These are phyloP conservation scores for Neoniphon sammara DNA, from an alignment of 2,797 vertebrate species.

Conservation along the genomic window DNA sequence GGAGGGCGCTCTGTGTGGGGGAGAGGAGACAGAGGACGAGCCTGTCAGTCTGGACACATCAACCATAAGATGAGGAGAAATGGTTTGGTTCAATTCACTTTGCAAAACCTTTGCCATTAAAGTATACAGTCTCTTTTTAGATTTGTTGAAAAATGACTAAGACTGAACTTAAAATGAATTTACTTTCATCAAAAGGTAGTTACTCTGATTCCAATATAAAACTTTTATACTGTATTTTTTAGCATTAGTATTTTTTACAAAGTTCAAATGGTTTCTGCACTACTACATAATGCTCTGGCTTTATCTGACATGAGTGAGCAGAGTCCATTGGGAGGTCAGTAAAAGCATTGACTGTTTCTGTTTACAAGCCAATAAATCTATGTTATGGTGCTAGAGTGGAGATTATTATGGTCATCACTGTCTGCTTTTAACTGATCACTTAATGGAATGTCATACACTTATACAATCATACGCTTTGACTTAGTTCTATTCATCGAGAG, in stretches of 20 bases:
- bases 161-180: no score
- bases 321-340: not conserved
- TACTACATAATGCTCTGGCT: slow-evolving; percentile 1
- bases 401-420: not conserved
- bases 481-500: not conserved
- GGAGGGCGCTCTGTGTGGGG: slow-evolving; percentile 86
- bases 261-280: not conserved
- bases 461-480: not conserved
- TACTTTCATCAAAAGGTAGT: no score
- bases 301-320: not conserved
- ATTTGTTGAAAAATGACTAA: no score
- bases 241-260: not conserved
- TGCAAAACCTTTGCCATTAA: not conserved
- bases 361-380: slow-evolving; percentile 5
- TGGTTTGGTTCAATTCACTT: not conserved
- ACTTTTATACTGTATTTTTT: no score
- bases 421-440: not conserved
- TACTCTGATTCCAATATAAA: no score
- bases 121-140: no score
- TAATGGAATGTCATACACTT: not conserved
- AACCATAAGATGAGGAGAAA: no score
- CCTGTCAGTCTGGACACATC: slow-evolving; percentile 2
- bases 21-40: slow-evolving; percentile 29
- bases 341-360: no score
- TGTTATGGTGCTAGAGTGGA: not conserved